Evolutionary conservation across 2,113 vertebrate genomes (phyloP).

Genomic region (Alexandromys fortis): DNA sequence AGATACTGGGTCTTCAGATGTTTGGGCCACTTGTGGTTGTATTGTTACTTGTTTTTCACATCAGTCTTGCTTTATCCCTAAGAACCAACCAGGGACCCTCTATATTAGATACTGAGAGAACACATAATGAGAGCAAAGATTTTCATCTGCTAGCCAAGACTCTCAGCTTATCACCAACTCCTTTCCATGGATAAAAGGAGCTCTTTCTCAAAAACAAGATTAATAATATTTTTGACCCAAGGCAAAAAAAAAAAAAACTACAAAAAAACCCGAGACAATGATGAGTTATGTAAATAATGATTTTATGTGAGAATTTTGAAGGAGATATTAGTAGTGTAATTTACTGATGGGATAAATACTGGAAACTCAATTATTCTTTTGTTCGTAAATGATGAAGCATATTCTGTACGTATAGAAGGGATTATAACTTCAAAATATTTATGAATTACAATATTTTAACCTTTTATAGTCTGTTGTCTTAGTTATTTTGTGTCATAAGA

Average conservation of each 20-base stretch:
- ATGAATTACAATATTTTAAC: not conserved
- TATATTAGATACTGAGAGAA: not conserved
- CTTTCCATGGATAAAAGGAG: fast-evolving
- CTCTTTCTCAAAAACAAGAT: not conserved
- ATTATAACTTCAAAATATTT: not conserved
- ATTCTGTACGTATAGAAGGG: not conserved
- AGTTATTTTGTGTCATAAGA: not conserved
- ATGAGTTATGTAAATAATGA: not conserved
- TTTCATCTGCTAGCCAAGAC: too few species aligned
- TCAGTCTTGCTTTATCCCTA: not conserved
- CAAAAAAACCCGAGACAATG: not conserved
- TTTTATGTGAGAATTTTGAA: not conserved
- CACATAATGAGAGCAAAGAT: fast-evolving
- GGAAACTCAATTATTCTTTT: not conserved
- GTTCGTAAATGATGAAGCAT: not conserved
- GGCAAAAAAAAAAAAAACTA: not conserved
- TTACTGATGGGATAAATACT: not conserved
- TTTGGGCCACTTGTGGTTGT: not conserved
- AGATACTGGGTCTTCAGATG: not conserved
- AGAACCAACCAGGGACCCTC: not conserved
- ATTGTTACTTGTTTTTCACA: not conserved
- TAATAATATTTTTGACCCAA: fast-evolving
- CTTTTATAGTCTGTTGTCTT: not conserved
- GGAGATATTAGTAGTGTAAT: not conserved
- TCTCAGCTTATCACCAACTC: fast-evolving